Evolutionary conservation across 1,140 invertebrate species (phyloP).

Genomic region (Cherax destructor): DNA sequence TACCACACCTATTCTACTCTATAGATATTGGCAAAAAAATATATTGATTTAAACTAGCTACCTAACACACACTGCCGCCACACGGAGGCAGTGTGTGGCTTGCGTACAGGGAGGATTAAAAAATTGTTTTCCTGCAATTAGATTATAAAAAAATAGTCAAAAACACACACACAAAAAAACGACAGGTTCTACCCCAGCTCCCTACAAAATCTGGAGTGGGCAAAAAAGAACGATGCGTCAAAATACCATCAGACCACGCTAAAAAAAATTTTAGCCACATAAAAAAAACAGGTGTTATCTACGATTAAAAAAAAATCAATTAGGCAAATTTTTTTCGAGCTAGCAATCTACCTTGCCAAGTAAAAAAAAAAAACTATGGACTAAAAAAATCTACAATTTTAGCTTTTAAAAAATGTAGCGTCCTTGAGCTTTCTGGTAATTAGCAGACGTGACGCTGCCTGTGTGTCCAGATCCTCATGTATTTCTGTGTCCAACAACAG

Average conservation of each 20-base stretch:
- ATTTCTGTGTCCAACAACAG: slow-evolving; percentile 13
- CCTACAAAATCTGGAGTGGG: slow-evolving; percentile 12
- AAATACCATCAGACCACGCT: not conserved
- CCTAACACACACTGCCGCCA: not conserved
- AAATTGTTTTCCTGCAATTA: not conserved
- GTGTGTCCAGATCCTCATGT: slow-evolving; percentile 2
- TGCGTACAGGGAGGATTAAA: not conserved
- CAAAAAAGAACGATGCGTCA: not conserved
- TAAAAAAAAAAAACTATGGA: not conserved
- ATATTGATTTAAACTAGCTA: no score
- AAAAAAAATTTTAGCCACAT: not conserved
- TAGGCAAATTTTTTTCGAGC: no score
- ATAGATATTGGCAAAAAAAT: no score
- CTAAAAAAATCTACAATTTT: not conserved
- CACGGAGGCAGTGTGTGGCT: not conserved
- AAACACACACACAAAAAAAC: not conserved
- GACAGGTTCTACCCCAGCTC: not conserved
- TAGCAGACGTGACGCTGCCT: not conserved
- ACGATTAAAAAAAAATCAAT: not conserved
- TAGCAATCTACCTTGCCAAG: no score
- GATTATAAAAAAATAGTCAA: slow-evolving; percentile 1
- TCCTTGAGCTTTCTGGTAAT: slow-evolving; percentile 10
- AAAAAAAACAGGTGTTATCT: not conserved
- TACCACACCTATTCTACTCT: no score
- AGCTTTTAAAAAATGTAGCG: not conserved